Evolutionary conservation across 1,140 invertebrate genomes (phyloP), one percentile per base, ranked within the genome.

Genomic region (Caenorhabditis brenneri): DNA sequence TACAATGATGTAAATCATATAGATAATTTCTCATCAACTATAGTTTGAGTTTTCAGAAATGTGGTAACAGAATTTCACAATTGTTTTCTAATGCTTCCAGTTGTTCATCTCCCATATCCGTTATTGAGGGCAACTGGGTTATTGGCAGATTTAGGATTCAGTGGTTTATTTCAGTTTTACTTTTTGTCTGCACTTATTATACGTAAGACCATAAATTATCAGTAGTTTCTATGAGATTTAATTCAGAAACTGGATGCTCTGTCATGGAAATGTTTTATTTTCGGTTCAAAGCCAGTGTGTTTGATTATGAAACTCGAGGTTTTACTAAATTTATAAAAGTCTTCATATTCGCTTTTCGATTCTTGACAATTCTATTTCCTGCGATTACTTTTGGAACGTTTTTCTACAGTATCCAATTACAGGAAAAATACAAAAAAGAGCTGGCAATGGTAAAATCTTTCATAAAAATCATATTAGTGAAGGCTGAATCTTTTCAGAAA

Each of bases 211-310:
- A 16, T 0, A 6, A 33, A 3, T 33, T 7, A 51, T n/a, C 7
- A 4, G 19, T 1, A 2, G 2, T 33, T 16, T 19, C 31, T 5
- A n/a, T 2, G 22, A 29, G 27, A 12, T 2, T 31, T 58, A n/a
- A n/a, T 55, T 55, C 29, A 65, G 58, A 65, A 65, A 65, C 58
- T 16, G 29, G 29, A 33, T 65, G 29, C 19, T 65, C 58, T 19
- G 31, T 65, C 3, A 65, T 65, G 29, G 58, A 65, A n/a, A 65
- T 65, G 58, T 65, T 65, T 16, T 65, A 65, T 36, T 65, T 65
- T 22, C 58, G 58, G 36, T 65, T 27, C 10, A 22, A 36, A 65
- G 58, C 58, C 7, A 65, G 58, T 36, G 58, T 65, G 12, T 36
- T 65, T 19, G 58, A 65, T n/a, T 36, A 65, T 65, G 16, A 65